Conservation (phyloP, 2,797 vertebrate genomes). For the Yasuhikotakia modesta region DNA sequence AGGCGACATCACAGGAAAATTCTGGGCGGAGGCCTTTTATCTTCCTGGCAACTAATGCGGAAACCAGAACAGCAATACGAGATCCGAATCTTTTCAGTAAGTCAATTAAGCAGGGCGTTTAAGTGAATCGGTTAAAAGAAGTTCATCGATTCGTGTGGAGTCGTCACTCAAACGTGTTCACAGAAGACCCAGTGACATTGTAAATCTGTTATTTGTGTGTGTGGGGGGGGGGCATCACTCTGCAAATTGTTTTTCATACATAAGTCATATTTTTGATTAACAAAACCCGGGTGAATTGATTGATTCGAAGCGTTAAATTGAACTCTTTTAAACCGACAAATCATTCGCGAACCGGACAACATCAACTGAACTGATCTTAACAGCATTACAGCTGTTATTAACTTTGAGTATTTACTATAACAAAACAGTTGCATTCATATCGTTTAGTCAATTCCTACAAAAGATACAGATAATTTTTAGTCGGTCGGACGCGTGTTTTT, state of each 20-base stretch:
- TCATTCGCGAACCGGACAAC: background rate
- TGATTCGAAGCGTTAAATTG: background rate
- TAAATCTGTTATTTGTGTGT: no score
- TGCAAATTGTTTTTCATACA: no score
- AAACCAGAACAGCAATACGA: conserved; percentile 4
- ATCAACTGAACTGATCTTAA: background rate
- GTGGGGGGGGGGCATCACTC: no score
- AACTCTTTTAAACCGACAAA: background rate
- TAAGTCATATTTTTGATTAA: no score
- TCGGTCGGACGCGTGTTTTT: background rate
- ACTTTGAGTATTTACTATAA: background rate
- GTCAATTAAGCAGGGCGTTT: background rate
- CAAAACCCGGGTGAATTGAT: background rate
- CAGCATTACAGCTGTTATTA: background rate
- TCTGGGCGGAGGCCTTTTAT: conserved; percentile 32
- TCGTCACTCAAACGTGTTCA: background rate
- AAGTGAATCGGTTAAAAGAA: background rate
- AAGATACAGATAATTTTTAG: background rate
- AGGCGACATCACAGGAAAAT: background rate
- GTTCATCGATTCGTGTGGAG: background rate
- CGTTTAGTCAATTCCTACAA: background rate
- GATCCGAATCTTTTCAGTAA: conserved; percentile 1
- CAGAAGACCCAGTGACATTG: background rate
- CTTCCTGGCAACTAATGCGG: conserved; percentile 14
- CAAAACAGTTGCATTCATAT: background rate